phyloP scores from a whole-genome alignment of 2,888 invertebrate genomes.

The Polydrusus pterygomalis region DNA sequence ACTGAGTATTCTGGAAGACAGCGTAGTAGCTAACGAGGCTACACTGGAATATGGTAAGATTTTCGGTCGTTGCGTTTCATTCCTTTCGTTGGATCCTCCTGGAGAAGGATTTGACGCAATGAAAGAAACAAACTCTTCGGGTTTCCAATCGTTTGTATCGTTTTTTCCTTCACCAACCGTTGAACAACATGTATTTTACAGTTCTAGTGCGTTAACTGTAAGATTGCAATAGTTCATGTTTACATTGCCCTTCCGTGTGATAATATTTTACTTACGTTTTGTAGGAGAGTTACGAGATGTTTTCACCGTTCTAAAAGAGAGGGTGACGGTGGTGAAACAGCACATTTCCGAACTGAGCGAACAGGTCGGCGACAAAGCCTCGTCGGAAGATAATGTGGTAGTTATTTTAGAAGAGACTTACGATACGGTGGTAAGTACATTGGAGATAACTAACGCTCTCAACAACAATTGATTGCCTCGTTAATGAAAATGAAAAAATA shows the following conservation, averaged over 20 bases:
- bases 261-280: background rate
- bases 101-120: too few species aligned
- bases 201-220: too few species aligned
- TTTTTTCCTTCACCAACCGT: too few species aligned
- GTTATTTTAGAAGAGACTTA: slow-evolving; percentile 63
- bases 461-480: too few species aligned
- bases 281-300: slow-evolving; percentile 13
- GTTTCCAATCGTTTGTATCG: too few species aligned
- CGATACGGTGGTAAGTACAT: slow-evolving; percentile 55
- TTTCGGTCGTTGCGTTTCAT: background rate
- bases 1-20: slow-evolving; percentile 66
- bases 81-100: too few species aligned
- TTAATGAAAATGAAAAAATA: too few species aligned
- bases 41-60: slow-evolving; percentile 33
- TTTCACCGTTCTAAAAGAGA: slow-evolving; percentile 24
- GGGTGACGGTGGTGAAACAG: slow-evolving; percentile 64
- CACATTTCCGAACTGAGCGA: slow-evolving; percentile 66
- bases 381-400: slow-evolving; percentile 59
- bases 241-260: too few species aligned
- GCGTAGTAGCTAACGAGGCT: slow-evolving; percentile 25
- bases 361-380: slow-evolving; percentile 56
- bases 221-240: too few species aligned
- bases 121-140: too few species aligned
- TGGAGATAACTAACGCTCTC: background rate
- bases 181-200: too few species aligned